Evolutionary conservation across 2,113 vertebrate genomes (phyloP).

Genomic region (Sciurus niger): DNA sequence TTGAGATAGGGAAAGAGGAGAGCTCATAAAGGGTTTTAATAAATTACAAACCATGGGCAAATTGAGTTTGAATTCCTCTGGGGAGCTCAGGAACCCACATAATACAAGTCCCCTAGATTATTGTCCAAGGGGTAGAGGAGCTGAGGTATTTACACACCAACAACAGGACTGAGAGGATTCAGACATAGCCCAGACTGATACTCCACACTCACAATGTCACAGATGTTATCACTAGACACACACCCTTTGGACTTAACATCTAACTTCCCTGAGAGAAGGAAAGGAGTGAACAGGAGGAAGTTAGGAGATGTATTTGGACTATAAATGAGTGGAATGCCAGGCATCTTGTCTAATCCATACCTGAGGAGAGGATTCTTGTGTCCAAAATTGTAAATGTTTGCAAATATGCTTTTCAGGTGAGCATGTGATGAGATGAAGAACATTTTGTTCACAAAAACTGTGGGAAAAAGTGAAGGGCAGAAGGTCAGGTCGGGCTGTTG

Average conservation of each 20-base stretch:
- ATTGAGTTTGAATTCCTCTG: neutral
- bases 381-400: neutral
- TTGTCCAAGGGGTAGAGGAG: rapidly evolving
- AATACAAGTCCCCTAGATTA: neutral
- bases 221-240: neutral
- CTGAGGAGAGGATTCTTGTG: neutral
- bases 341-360: neutral
- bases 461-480: neutral
- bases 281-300: neutral
- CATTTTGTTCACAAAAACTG: neutral
- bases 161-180: neutral
- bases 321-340: neutral
- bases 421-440: neutral
- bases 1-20: neutral
- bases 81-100: neutral
- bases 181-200: neutral
- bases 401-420: neutral
- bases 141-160: neutral
- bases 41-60: neutral
- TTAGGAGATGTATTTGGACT: neutral
- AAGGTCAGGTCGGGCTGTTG: neutral
- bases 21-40: neutral
- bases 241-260: neutral
- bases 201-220: neutral
- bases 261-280: neutral